Base-by-base conservation (phyloP, 2,888 invertebrate genomes). In the Dinocampus coccinellae region DNA sequence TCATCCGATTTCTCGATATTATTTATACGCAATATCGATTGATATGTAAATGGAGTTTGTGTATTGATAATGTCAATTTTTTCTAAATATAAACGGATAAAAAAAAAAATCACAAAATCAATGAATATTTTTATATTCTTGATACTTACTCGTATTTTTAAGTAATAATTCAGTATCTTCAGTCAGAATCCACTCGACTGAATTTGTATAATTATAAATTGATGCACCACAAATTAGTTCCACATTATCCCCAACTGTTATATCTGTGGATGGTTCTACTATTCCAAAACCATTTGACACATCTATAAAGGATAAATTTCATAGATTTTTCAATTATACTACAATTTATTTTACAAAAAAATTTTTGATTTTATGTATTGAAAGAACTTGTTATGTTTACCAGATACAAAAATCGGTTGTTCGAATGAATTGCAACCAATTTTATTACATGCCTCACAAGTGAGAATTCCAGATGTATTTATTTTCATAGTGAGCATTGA, bases 161-260 rank as follows among this genome's bases (percentile, higher is more conserved):
- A 85, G 67, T 4, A 66, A 69, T 10, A 68, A 63, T 1, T 78
- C 6, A 7, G 16, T 42, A 6, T 79, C 67, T 20, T 77, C 67
- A 57, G 82, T 78, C 47, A 81, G 7, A 47, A 6, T 85, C 93
- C 93, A 93, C 16, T 83, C 77, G 1, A 92, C 82, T 11, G 88
- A 79, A 2, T 87, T 82, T 0, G 89, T 88, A 73, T 85, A 88
- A 75, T 88, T 86, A 64, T 88, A 88, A 20, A 89, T 87, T 0
- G 91, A 89, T 0, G 90, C 91, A 2, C 90, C 91, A 82, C 93
- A 93, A 4, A 86, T 89, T 6, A 93, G 77, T 16, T 83, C 85
- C 0, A 92, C 80, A 68, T 89, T 80, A 75, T 93, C 92, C 0
- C 90, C 91, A 34, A 88, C 87, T 0, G 91, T 90, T 1, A 90